Evolutionary conservation across 1,140 invertebrate species (phyloP).

Genomic region (Colletes latitarsis): DNA sequence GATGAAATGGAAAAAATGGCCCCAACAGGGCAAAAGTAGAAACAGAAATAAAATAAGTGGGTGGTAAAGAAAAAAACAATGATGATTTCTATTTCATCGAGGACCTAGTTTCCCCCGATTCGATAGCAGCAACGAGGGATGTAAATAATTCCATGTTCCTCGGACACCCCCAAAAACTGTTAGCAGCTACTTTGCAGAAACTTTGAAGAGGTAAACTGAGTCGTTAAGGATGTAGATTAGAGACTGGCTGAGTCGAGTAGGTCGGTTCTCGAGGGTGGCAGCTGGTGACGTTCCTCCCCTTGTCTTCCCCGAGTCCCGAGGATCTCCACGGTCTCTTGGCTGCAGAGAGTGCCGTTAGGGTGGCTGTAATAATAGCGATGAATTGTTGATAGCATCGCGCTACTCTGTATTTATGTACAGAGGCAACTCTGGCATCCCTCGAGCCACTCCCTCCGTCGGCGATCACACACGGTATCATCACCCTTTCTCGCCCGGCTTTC

Average conservation of each 20-base stretch:
- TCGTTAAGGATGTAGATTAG: constrained; percentile 70
- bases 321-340: background rate
- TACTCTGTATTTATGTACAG: constrained; percentile 71
- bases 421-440: constrained; percentile 4
- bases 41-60: too few relatives aligned
- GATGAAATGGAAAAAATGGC: too few relatives aligned
- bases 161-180: background rate
- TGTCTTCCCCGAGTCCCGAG: background rate
- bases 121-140: too few relatives aligned
- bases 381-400: constrained; percentile 69
- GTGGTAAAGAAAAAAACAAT: too few relatives aligned
- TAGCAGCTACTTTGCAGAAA: constrained; percentile 18
- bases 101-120: too few relatives aligned
- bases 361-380: constrained; percentile 71
- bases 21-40: too few relatives aligned
- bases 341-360: constrained; percentile 52
- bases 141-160: constrained; percentile 22
- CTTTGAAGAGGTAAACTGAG: constrained; percentile 46
- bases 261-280: constrained; percentile 4
- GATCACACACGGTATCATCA: background rate
- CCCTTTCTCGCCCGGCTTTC: background rate
- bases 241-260: constrained; percentile 41
- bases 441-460: constrained; percentile 18
- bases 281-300: background rate
- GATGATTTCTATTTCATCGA: too few relatives aligned